Evolutionary conservation across 2,888 invertebrate genomes (phyloP).

Genomic region (Sylvicola fuscatus): DNA sequence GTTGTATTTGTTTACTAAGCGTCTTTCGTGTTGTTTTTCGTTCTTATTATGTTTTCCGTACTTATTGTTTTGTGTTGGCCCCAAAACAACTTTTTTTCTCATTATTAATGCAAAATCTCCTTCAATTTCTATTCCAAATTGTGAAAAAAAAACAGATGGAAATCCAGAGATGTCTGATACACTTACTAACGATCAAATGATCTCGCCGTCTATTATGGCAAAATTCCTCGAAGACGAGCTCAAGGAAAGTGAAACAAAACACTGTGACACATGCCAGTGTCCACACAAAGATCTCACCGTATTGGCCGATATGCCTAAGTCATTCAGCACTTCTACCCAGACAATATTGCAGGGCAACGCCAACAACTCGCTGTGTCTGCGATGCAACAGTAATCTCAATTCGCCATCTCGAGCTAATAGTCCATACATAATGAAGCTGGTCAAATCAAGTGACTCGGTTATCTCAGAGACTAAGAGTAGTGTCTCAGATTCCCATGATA

Average conservation of each 20-base stretch:
- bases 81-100: no score
- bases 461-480: constrained; percentile 26
- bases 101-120: no score
- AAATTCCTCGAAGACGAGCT: constrained; percentile 78
- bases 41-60: no score
- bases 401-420: constrained; percentile 26
- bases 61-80: no score
- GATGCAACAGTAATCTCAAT: constrained; percentile 36
- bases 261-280: constrained; percentile 68
- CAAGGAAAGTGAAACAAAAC: constrained; percentile 53
- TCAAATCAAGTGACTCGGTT: constrained; percentile 25
- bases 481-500: constrained; percentile 22
- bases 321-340: constrained; percentile 41
- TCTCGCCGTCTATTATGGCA: constrained; percentile 77
- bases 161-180: no score
- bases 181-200: constrained; percentile 19
- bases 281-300: constrained; percentile 28
- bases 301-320: constrained; percentile 33
- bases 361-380: constrained; percentile 30
- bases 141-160: no score
- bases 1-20: no score
- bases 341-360: constrained; percentile 32
- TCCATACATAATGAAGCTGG: constrained; percentile 23
- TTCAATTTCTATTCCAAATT: no score
- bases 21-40: no score